A percentile compares a stretch with the other conserved stretches of the same genome.
phyloP scores from a whole-genome alignment of 2,113 vertebrate species.

The Phylloscopus trochilus region DNA sequence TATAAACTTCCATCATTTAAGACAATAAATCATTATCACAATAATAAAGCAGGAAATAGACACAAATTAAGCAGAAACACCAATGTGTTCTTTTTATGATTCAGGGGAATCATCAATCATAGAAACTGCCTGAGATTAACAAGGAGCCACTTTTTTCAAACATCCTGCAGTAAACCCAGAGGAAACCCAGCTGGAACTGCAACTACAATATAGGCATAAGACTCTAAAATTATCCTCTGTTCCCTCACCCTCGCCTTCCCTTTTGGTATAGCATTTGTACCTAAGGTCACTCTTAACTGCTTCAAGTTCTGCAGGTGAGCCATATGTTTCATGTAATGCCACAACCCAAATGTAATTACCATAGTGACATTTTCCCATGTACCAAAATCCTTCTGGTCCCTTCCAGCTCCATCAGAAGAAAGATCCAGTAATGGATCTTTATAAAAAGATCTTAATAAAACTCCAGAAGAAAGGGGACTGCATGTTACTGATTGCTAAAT shows the following conservation, averaged over 20 bases:
- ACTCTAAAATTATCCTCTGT: conserved; percentile 49
- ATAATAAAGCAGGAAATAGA: conserved; percentile 73
- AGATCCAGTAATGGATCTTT: background rate
- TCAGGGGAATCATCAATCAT: conserved; percentile 72
- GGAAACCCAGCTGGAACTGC: conserved; percentile 74
- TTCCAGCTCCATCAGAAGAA: conserved; percentile 13
- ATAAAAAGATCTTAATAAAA: background rate
- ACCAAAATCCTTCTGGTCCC: conserved; percentile 37
- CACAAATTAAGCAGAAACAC: conserved; percentile 73
- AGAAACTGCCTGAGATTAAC: conserved; percentile 72
- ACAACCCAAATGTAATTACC: conserved; percentile 7
- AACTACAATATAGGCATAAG: conserved; percentile 41
- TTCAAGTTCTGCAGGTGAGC: conserved; percentile 48
- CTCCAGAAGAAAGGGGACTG: background rate
- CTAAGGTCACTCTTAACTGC: background rate
- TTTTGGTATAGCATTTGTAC: background rate
- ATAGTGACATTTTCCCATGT: background rate
- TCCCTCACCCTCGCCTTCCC: background rate
- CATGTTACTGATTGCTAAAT: conserved; percentile 1
- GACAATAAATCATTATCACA: conserved; percentile 74
- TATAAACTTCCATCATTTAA: conserved; percentile 66
- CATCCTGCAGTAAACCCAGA: conserved; percentile 78
- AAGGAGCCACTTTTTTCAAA: conserved; percentile 75
- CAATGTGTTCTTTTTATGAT: conserved; percentile 64
- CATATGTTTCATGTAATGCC: conserved; percentile 3